Conservation (phyloP, 1,140 invertebrate genomes). For the Muscidifurax raptorellus region DNA sequence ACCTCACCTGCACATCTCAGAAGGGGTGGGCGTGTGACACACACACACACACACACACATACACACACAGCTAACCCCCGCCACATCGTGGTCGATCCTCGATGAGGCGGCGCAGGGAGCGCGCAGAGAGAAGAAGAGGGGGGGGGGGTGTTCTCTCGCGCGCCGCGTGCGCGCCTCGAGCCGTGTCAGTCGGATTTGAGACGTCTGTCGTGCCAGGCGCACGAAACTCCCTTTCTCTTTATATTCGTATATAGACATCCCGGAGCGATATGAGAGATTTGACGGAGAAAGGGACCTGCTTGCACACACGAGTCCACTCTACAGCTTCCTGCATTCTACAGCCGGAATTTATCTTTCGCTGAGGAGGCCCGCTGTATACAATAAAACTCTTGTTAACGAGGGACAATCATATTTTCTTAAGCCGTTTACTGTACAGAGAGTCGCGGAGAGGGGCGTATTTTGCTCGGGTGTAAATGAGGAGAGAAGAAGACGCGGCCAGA, state of each 20-base stretch:
- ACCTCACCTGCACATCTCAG: too few species aligned
- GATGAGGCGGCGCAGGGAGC: too few species aligned
- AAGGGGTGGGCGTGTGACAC: too few species aligned
- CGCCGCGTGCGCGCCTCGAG: background rate
- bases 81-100: background rate
- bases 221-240: background rate
- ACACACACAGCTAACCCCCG: background rate
- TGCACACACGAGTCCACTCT: background rate
- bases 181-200: constrained; percentile 45
- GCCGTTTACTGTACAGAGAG: too few species aligned
- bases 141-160: background rate
- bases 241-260: too few species aligned
- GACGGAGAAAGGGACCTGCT: background rate
- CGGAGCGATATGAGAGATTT: background rate
- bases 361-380: too few species aligned
- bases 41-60: too few species aligned
- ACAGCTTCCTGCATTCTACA: background rate
- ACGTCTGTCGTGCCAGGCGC: constrained; percentile 21
- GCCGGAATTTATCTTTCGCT: background rate
- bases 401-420: background rate
- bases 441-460: too few species aligned
- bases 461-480: background rate
- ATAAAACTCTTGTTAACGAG: too few species aligned
- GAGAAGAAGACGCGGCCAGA: too few species aligned
- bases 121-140: background rate